A percentile compares a stretch with the other conserved stretches of the same genome.
These are phyloP conservation scores for Epinotia bilunana DNA, from an alignment of 2,888 invertebrate species.

Conservation along the genomic window DNA sequence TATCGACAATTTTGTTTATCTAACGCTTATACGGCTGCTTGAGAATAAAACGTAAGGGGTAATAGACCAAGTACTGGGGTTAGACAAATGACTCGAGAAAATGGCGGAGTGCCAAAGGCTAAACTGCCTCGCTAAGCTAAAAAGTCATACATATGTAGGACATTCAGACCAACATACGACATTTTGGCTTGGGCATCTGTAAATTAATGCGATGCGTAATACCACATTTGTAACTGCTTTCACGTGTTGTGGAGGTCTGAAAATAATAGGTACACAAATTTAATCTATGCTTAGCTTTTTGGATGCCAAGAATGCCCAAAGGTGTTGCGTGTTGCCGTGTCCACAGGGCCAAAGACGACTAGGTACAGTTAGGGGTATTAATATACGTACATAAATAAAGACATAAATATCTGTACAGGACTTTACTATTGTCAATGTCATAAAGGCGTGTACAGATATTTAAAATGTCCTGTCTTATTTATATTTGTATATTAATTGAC, in stretches of 20 bases:
- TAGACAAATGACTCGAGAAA: conserved; percentile 39
- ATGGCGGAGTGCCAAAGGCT: conserved; percentile 35
- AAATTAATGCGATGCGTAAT: conserved; percentile 31
- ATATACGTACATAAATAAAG: too few relatives aligned
- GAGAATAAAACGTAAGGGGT: conserved; percentile 22
- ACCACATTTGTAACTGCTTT: background rate
- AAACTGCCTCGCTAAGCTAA: background rate
- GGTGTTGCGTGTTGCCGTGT: too few relatives aligned
- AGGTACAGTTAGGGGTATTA: too few relatives aligned
- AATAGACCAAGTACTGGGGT: conserved; percentile 24
- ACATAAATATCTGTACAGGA: too few relatives aligned
- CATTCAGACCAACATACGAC: background rate
- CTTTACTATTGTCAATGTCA: too few relatives aligned
- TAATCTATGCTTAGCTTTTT: too few relatives aligned
- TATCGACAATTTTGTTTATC: background rate
- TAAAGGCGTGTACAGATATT: too few relatives aligned
- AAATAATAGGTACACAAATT: background rate
- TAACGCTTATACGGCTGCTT: background rate
- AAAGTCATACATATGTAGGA: background rate
- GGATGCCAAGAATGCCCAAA: too few relatives aligned
- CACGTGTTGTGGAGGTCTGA: background rate
- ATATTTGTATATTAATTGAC: too few relatives aligned
- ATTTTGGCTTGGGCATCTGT: background rate
- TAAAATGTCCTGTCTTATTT: too few relatives aligned
- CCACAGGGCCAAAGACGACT: too few relatives aligned